A percentile compares a stretch with the other conserved stretches of the same genome.
Conservation (phyloP, 2,888 invertebrate genomes). For the Xiphydria camelus region DNA sequence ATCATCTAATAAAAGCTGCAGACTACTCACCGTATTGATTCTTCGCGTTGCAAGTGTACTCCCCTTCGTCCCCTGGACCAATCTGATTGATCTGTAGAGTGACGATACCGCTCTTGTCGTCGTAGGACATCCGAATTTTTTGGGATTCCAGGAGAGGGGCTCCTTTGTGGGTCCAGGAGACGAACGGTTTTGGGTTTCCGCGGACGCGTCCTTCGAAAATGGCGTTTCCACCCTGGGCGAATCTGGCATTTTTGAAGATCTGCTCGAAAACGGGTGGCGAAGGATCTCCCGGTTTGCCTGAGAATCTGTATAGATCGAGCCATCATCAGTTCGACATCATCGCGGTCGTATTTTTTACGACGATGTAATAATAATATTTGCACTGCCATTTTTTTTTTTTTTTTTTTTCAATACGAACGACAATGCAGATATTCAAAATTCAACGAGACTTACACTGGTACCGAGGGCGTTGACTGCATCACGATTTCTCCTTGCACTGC, state of each 20-base stretch:
- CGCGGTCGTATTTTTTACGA: too few relatives aligned
- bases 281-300: constrained; percentile 71
- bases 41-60: constrained; percentile 92
- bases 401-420: too few relatives aligned
- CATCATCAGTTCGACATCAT: background rate
- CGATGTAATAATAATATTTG: too few relatives aligned
- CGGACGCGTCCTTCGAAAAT: constrained; percentile 89
- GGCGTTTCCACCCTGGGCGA: constrained; percentile 93
- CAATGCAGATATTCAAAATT: too few relatives aligned
- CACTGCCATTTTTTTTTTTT: too few relatives aligned
- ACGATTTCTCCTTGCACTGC: constrained; percentile 70
- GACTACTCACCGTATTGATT: constrained; percentile 78
- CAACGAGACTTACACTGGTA: constrained; percentile 50
- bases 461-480: constrained; percentile 59
- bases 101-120: constrained; percentile 87
- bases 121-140: constrained; percentile 89
- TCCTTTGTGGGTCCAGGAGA: constrained; percentile 89
- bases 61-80: constrained; percentile 94
- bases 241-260: constrained; percentile 91
- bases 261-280: constrained; percentile 95
- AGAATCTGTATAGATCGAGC: constrained; percentile 35
- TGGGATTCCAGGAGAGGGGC: constrained; percentile 80
- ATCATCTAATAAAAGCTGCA: background rate
- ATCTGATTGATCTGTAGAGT: constrained; percentile 91
- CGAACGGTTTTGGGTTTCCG: constrained; percentile 89